Evolutionary conservation across 2,113 vertebrate species (phyloP).

Genomic region (Gobio gobio): DNA sequence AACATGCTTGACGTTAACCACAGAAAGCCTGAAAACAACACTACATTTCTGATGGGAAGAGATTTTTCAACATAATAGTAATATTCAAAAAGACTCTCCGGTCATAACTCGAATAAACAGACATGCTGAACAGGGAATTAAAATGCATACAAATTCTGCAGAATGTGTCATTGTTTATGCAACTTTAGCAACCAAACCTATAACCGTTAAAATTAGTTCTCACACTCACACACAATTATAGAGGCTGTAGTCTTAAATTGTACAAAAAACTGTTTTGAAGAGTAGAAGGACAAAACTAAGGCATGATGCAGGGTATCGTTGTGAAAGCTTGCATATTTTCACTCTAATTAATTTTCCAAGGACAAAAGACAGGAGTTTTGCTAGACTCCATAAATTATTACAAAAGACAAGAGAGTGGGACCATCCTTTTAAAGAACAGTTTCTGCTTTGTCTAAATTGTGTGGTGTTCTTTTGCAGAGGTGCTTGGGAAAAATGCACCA

Average conservation of each 20-base stretch:
- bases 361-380: slow-evolving; percentile 47
- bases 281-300: slow-evolving; percentile 13
- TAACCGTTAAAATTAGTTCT: neutral
- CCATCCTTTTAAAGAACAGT: slow-evolving; percentile 36
- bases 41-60: slow-evolving; percentile 19
- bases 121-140: slow-evolving; percentile 13
- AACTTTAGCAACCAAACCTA: neutral
- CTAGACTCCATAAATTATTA: slow-evolving; percentile 54
- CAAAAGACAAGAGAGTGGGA: slow-evolving; percentile 33
- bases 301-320: slow-evolving; percentile 3
- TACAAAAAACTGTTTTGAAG: slow-evolving; percentile 11
- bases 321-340: slow-evolving; percentile 52
- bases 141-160: slow-evolving; percentile 7
- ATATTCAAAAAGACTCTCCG: neutral
- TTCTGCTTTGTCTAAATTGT: slow-evolving; percentile 23
- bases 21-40: slow-evolving; percentile 32
- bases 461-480: neutral
- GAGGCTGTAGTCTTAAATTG: neutral
- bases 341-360: slow-evolving; percentile 54
- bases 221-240: neutral
- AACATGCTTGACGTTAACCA: slow-evolving; percentile 30
- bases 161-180: neutral
- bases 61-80: neutral
- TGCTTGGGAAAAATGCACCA: neutral
- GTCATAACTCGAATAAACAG: slow-evolving; percentile 19